These are phyloP conservation scores for Drosophila pegasa DNA, from an alignment of 2,888 invertebrate species.

Conservation along the genomic window DNA sequence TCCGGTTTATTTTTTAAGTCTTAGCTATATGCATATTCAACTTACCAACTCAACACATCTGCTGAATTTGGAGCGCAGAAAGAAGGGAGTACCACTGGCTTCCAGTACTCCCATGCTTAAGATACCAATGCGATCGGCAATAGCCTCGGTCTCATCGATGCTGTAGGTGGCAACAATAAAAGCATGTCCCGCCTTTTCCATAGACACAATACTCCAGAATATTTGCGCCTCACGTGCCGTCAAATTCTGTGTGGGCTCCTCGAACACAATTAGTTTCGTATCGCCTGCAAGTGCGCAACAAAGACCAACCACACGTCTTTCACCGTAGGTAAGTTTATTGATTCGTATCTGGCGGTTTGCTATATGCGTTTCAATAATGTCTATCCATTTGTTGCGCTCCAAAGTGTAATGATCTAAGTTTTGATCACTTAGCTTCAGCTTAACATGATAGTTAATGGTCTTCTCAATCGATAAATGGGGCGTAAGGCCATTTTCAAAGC, in stretches of 20 bases:
- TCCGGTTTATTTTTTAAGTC: neutral
- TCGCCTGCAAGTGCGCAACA: conserved; percentile 90
- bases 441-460: conserved; percentile 91
- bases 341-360: conserved; percentile 86
- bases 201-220: conserved; percentile 91
- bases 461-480: conserved; percentile 91
- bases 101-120: conserved; percentile 91
- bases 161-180: conserved; percentile 93
- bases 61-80: conserved; percentile 92
- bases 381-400: conserved; percentile 88
- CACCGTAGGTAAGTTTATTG: conserved; percentile 88
- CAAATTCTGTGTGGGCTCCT: conserved; percentile 81
- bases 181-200: conserved; percentile 89
- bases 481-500: conserved; percentile 92
- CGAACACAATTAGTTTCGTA: conserved; percentile 85
- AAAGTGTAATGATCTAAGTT: conserved; percentile 85
- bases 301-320: conserved; percentile 90
- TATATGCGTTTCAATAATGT: conserved; percentile 87
- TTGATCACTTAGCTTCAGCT: conserved; percentile 86
- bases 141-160: conserved; percentile 94
- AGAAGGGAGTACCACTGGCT: conserved; percentile 92
- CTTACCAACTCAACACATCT: conserved; percentile 88
- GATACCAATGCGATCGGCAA: conserved; percentile 94
- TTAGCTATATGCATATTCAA: neutral
- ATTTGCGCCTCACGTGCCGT: conserved; percentile 91